Evolutionary conservation across 92 coral and sea anemone species (phyloP).

Genomic region (Epizoanthus scotinus): DNA sequence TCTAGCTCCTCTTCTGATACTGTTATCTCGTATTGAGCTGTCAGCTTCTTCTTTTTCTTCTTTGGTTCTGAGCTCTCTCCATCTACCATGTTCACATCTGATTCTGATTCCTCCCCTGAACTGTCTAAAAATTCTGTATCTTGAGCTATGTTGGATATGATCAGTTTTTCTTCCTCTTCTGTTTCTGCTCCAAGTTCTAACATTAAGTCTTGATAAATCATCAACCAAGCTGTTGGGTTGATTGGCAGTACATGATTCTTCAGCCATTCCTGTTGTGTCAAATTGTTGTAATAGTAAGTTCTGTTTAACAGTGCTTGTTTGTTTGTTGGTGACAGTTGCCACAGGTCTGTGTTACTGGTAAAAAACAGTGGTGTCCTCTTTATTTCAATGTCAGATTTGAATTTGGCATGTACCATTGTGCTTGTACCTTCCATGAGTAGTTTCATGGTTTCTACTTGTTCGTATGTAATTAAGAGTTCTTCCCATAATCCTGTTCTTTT

Average conservation of each 20-base stretch:
- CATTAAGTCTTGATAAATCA: background rate
- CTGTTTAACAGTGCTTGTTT: background rate
- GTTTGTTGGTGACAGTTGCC: background rate
- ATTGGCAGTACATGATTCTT: background rate
- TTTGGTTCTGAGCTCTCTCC: no score
- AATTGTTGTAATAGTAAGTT: background rate
- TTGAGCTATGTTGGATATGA: no score
- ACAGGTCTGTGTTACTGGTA: background rate
- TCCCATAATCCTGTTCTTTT: background rate
- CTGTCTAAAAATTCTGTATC: no score
- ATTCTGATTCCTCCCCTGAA: no score
- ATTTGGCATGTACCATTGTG: no score
- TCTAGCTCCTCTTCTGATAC: no score
- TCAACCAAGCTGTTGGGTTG: background rate
- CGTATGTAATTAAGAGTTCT: background rate
- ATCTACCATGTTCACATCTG: no score
- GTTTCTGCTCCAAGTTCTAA: background rate
- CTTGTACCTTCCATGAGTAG: background rate
- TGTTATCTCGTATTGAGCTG: no score
- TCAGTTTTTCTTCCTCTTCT: no score
- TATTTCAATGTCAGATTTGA: background rate
- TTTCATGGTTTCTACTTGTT: slow-evolving; percentile 12
- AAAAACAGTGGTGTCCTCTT: slow-evolving; percentile 4
- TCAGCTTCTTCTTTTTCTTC: no score
- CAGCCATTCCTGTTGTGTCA: background rate